phyloP scores from a whole-genome alignment of 2,113 vertebrate species.

The Antigone vipio region DNA sequence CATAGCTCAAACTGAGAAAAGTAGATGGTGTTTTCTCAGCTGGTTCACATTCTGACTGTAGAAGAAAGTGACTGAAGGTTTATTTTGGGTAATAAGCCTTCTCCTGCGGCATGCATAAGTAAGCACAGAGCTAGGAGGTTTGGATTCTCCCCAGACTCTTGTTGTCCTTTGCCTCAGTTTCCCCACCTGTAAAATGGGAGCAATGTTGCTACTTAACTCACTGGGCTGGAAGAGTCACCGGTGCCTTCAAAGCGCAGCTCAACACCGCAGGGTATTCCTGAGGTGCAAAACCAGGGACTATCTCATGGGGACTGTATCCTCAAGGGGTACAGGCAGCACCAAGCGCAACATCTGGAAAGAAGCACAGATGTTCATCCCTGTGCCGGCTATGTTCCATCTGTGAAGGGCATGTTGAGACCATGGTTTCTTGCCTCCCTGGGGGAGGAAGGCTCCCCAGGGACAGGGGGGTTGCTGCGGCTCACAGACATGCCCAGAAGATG shows the following conservation, averaged over 20 bases:
- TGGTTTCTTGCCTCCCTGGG: rapidly evolving
- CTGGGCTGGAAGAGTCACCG: not conserved
- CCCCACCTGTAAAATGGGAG: rapidly evolving
- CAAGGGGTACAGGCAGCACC: not conserved
- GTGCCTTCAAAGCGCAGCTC: rapidly evolving
- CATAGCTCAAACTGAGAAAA: not conserved
- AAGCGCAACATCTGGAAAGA: not conserved
- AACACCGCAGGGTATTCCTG: rapidly evolving
- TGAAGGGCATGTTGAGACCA: rapidly evolving
- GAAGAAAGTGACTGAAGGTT: not conserved
- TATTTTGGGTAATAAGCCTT: not conserved
- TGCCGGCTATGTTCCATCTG: rapidly evolving
- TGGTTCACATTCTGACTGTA: not conserved
- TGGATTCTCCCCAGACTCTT: not conserved
- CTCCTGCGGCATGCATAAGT: not conserved
- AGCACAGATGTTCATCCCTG: not conserved
- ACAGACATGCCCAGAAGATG: not conserved
- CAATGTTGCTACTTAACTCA: not conserved
- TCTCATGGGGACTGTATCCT: not conserved
- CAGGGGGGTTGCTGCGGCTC: not conserved
- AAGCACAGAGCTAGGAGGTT: not conserved
- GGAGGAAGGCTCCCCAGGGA: not conserved
- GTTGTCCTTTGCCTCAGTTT: not conserved
- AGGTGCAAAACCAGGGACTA: not conserved
- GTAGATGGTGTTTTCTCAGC: not conserved